A percentile compares a stretch with the other conserved stretches of the same genome.
Evolutionary conservation across 2,888 invertebrate species (phyloP).

Genomic region (Eretmocerus hayati): DNA sequence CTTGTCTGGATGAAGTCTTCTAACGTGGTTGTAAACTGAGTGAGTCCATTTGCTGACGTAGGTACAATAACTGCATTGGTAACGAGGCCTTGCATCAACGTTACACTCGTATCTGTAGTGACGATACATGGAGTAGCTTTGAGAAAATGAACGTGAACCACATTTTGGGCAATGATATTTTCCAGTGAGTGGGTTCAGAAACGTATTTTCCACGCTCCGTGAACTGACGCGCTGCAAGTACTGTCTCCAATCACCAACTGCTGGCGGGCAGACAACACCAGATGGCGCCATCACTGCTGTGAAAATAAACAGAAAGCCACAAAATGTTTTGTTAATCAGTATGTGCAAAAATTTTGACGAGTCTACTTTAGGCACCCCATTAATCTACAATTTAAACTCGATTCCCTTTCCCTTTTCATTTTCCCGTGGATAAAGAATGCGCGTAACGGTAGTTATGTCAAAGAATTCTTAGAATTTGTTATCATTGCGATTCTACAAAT

Average conservation of each 20-base stretch:
- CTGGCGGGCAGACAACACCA: too few relatives aligned
- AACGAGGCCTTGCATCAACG: slow-evolving; percentile 40
- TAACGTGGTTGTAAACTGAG: slow-evolving; percentile 39
- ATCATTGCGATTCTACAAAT: too few relatives aligned
- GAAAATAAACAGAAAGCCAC: too few relatives aligned
- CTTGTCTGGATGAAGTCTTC: slow-evolving; percentile 35
- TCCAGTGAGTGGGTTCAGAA: slow-evolving; percentile 3
- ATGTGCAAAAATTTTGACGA: too few relatives aligned
- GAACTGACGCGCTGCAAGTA: not conserved
- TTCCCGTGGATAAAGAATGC: too few relatives aligned
- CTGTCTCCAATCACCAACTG: not conserved
- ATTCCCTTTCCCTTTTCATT: too few relatives aligned
- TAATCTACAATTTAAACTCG: too few relatives aligned
- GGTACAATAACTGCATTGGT: slow-evolving; percentile 41
- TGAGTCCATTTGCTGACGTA: slow-evolving; percentile 35
- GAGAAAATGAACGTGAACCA: slow-evolving; percentile 31
- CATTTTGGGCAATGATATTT: slow-evolving; percentile 32
- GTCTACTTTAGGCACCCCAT: too few relatives aligned
- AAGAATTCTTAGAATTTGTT: too few relatives aligned
- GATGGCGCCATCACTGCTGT: too few relatives aligned
- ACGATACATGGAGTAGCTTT: slow-evolving; percentile 37
- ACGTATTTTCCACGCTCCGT: not conserved
- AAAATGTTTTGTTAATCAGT: too few relatives aligned
- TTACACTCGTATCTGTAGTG: slow-evolving; percentile 43
- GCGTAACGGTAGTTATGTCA: too few relatives aligned